Conservation (phyloP, 2,888 invertebrate genomes). For the Zhuqinia jingwanae region DNA sequence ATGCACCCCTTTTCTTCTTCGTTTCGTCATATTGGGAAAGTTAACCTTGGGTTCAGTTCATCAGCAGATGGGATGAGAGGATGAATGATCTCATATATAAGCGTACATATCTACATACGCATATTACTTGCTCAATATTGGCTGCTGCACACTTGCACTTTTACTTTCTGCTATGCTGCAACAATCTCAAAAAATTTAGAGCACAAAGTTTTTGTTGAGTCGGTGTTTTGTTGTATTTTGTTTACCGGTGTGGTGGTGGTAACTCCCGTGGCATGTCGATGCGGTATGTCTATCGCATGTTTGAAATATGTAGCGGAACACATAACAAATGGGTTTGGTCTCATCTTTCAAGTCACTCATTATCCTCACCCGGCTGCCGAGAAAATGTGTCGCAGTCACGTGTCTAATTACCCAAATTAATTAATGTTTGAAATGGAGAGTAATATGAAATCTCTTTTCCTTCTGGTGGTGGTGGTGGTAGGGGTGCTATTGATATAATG, state of each 20-base stretch:
- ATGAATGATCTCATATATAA: constrained; percentile 11
- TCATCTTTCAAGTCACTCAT: constrained; percentile 72
- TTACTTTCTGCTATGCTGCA: neutral
- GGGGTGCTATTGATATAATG: constrained; percentile 27
- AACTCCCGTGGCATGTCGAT: constrained; percentile 17
- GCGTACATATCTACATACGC: neutral
- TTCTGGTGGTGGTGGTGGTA: too few species aligned
- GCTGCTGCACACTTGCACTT: too few species aligned
- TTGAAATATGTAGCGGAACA: constrained; percentile 68
- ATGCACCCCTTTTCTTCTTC: neutral
- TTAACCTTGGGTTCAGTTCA: constrained; percentile 26
- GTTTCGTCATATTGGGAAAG: neutral
- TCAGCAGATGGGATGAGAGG: neutral
- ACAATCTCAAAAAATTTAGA: neutral
- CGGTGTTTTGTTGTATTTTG: neutral
- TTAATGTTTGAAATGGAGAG: constrained; percentile 61
- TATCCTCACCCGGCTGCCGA: constrained; percentile 68
- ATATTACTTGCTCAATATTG: too few species aligned
- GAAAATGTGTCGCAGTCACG: constrained; percentile 71
- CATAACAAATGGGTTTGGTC: constrained; percentile 64
- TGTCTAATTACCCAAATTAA: constrained; percentile 73
- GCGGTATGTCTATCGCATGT: constrained; percentile 40
- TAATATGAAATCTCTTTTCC: neutral
- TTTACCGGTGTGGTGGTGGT: neutral
- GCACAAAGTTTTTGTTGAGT: neutral